Conservation (phyloP, 2,888 invertebrate genomes). For the Parnassius glacialis region DNA sequence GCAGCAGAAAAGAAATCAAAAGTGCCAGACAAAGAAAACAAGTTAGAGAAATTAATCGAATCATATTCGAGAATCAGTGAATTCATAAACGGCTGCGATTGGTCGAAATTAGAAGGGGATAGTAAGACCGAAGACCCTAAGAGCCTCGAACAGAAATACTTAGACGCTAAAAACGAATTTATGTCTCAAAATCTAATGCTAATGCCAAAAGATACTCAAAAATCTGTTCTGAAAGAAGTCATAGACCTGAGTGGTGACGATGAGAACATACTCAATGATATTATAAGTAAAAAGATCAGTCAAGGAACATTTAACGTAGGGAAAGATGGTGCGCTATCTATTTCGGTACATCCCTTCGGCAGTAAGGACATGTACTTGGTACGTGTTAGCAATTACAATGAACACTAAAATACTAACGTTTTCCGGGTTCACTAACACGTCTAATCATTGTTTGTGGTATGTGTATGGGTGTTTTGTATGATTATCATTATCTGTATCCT, state of each 20-base stretch:
- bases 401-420: conserved; percentile 31
- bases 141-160: conserved; percentile 67
- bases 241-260: conserved; percentile 71
- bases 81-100: conserved; percentile 75
- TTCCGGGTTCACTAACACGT: conserved; percentile 33
- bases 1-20: conserved; percentile 50
- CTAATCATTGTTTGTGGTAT: conserved; percentile 28
- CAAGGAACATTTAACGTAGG: conserved; percentile 66
- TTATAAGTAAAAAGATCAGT: conserved; percentile 58
- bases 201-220: conserved; percentile 63
- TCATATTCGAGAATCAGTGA: conserved; percentile 74
- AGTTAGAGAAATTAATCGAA: conserved; percentile 66
- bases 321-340: conserved; percentile 70
- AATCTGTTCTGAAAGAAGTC: conserved; percentile 61
- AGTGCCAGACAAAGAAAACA: conserved; percentile 58
- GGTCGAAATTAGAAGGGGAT: conserved; percentile 61
- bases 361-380: conserved; percentile 57
- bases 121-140: conserved; percentile 59
- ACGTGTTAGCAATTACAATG: conserved; percentile 44
- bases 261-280: conserved; percentile 55
- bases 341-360: conserved; percentile 63
- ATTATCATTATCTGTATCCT: background rate
- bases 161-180: conserved; percentile 74
- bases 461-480: conserved; percentile 29
- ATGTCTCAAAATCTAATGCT: conserved; percentile 72